phyloP scores from a whole-genome alignment of 2,888 invertebrate species.

The Smittia sp. region DNA sequence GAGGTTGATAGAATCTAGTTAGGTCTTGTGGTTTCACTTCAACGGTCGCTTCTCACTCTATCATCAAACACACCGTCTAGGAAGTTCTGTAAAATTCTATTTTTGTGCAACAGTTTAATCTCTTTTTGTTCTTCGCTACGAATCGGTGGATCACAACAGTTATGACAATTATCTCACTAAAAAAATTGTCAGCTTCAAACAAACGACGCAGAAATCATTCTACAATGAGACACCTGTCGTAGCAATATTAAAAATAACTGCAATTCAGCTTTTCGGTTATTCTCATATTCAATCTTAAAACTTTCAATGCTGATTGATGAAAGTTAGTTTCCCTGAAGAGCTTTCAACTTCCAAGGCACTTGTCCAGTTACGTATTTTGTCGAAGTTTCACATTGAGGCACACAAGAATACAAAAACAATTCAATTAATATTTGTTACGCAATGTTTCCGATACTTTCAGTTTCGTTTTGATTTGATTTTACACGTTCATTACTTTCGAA shows the following conservation, averaged over 20 bases:
- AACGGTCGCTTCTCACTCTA: background rate
- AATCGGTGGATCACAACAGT: conserved; percentile 32
- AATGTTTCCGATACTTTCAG: background rate
- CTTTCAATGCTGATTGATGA: background rate
- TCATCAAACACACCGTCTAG: background rate
- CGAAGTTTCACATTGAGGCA: no score
- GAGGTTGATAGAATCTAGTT: background rate
- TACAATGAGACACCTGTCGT: conserved; percentile 1
- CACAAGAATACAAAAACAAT: no score
- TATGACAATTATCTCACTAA: conserved; percentile 30
- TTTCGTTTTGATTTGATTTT: background rate
- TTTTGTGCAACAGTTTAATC: conserved; percentile 26
- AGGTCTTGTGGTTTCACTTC: conserved; percentile 1
- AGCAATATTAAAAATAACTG: background rate
- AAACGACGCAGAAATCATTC: background rate
- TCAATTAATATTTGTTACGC: background rate
- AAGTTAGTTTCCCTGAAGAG: background rate
- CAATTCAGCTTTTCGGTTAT: background rate
- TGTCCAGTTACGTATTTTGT: no score
- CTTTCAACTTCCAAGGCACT: background rate
- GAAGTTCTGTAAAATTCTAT: background rate
- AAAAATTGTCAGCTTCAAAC: conserved; percentile 29
- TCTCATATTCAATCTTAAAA: background rate
- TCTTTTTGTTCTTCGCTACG: conserved; percentile 3
- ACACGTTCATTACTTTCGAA: background rate